Conservation (phyloP, 2,888 invertebrate species). For the Mythimna lalbum region DNA sequence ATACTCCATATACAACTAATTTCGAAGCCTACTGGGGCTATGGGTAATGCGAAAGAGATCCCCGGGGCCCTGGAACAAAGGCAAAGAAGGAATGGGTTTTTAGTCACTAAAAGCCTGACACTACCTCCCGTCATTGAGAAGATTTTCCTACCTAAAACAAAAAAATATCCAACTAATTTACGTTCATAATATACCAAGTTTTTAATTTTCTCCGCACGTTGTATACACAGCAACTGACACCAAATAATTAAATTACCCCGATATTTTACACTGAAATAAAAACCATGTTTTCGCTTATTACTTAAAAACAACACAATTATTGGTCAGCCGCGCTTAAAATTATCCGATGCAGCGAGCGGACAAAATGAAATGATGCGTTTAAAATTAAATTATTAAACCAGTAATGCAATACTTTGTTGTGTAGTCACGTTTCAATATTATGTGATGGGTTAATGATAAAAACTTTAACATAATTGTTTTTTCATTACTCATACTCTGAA, state of each 20-base stretch:
- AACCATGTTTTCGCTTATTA: conserved; percentile 17
- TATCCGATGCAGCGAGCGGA: conserved; percentile 1
- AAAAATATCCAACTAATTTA: no score
- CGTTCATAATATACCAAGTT: no score
- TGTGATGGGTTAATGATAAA: no score
- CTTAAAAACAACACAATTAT: conserved; percentile 26
- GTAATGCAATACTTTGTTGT: conserved; percentile 14
- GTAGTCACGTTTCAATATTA: conserved; percentile 8
- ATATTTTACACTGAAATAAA: conserved; percentile 3
- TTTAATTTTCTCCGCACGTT: conserved; percentile 10
- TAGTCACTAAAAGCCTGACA: no score
- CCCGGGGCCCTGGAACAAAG: no score
- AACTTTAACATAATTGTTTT: neutral
- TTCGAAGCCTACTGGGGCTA: no score
- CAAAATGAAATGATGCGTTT: conserved; percentile 14
- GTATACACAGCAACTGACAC: neutral
- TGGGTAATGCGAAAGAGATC: no score
- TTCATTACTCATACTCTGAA: no score
- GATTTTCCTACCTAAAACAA: no score
- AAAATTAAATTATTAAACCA: conserved; percentile 16
- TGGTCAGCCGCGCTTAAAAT: conserved; percentile 8
- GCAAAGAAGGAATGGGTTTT: no score
- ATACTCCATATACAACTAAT: no score
- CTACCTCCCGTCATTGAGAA: no score
- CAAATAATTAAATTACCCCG: neutral